These are phyloP conservation scores for Manis crassicaudata DNA, from an alignment of 2,797 vertebrate species.

Conservation along the genomic window DNA sequence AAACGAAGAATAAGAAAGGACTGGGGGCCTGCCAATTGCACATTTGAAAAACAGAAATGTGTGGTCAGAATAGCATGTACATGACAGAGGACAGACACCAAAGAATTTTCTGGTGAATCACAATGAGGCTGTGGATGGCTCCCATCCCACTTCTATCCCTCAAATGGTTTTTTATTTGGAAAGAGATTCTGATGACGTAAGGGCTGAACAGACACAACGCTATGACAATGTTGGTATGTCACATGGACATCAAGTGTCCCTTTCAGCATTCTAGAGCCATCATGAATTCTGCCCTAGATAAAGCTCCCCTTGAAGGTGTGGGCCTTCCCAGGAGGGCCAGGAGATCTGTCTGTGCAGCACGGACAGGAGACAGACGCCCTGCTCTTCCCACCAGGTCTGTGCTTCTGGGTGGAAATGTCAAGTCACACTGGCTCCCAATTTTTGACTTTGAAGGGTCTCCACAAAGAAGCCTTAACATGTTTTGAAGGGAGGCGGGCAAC, in stretches of 20 bases:
- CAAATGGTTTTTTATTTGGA: not conserved
- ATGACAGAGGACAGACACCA: slow-evolving; percentile 10
- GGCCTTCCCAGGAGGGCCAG: not conserved
- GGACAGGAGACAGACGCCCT: not conserved
- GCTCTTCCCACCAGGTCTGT: too few species aligned
- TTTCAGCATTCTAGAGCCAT: not conserved
- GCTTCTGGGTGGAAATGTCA: not conserved
- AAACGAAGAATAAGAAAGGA: not conserved
- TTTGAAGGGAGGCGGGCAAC: not conserved
- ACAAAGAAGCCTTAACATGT: not conserved
- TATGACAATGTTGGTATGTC: not conserved
- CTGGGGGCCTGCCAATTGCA: slow-evolving; percentile 33
- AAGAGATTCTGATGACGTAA: not conserved
- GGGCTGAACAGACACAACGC: not conserved
- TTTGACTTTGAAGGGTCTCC: not conserved
- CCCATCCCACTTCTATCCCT: not conserved
- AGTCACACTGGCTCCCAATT: not conserved
- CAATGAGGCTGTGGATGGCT: not conserved
- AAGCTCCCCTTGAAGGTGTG: not conserved
- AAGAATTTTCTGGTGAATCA: not conserved
- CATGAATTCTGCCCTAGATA: not conserved
- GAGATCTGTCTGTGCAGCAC: fast-evolving
- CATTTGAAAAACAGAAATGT: slow-evolving; percentile 1
- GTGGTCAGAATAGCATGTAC: slow-evolving; percentile 6
- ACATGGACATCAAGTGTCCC: not conserved